Percentiles rank a stretch among this genome's conserved stretches.
Conservation (phyloP, 2,888 invertebrate genomes). For the Xestia rhomboidea region DNA sequence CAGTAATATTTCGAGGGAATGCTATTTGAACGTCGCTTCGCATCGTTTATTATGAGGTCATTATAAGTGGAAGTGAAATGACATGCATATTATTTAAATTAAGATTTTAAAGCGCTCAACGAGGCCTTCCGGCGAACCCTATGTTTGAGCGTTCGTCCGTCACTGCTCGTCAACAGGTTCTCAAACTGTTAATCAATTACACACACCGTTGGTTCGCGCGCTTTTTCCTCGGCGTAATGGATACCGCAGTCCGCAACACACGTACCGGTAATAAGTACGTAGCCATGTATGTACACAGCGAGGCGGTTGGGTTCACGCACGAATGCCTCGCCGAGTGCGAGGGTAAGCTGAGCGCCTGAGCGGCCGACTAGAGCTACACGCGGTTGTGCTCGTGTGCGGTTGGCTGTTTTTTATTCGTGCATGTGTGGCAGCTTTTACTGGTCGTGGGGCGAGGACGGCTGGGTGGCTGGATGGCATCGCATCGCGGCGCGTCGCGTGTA, state of each 20-base stretch:
- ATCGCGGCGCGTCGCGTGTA: conserved; percentile 74
- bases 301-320: conserved; percentile 83
- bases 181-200: conserved; percentile 89
- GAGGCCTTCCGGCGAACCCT: conserved; percentile 64
- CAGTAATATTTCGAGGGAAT: conserved; percentile 54
- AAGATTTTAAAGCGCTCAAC: conserved; percentile 77
- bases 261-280: conserved; percentile 80
- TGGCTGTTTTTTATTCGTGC: conserved; percentile 76
- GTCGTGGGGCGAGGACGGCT: conserved; percentile 70
- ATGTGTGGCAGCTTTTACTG: conserved; percentile 75
- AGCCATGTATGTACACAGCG: conserved; percentile 67
- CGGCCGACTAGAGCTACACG: conserved; percentile 63
- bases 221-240: conserved; percentile 88
- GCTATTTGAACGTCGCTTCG: conserved; percentile 69
- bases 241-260: conserved; percentile 80
- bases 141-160: conserved; percentile 67
- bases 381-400: conserved; percentile 76
- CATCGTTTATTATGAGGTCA: conserved; percentile 64
- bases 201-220: conserved; percentile 84
- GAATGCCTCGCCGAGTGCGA: conserved; percentile 83
- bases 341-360: conserved; percentile 75
- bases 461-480: conserved; percentile 53
- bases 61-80: conserved; percentile 69
- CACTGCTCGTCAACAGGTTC: conserved; percentile 78
- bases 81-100: conserved; percentile 74